Evolutionary conservation across 37 sponge, comb jelly and placozoan species (phyloP), one percentile per base, ranked within the genome.

Genomic region (Chondrilla cf. caribensis): DNA sequence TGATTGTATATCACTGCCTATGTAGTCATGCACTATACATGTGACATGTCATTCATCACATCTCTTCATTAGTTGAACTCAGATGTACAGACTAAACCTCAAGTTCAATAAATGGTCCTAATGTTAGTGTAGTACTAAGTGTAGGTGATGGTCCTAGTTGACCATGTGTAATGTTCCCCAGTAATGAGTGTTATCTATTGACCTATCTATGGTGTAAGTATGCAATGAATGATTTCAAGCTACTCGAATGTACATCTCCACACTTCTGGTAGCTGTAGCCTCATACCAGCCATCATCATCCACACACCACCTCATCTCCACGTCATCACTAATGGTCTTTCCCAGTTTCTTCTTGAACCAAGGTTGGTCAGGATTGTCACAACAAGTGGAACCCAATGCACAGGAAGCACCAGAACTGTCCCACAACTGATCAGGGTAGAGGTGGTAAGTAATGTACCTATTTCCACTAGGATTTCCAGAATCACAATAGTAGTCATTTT

Each of bases 271-370:
- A 21, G 76, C 44, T 43, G 76, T 73, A 38, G 76, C 76, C 21
- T 40, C 42, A 19, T 40, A 41, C 1, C 18, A 21, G 18, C 0
- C 17, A 2, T 0, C 41, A 43, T 39, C 42, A 2, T 40, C 25
- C 1, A 11, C 43, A 40, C 76, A 73, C 76, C 76, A 73, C 22
- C 76, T 32, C 21, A 73, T 25, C 76, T 73, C 76, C 44, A 39
- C 44, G 11, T 73, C 44, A 39, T 73, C 44, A 42, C 44, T 73
- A 43, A 21, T 37, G 15, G 76, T 22, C 42, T 73, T 21, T 73
- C 38, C 42, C 76, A 73, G 44, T 37, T 73, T 39, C 76, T 43
- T 42, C 76, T 73, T 73, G 44, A 73, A 73, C 76, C 76, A 73
- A 73, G 76, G 76, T 11, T 73, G 76, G 43, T 73, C 43, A 24